Base-by-base conservation (phyloP, 1,140 invertebrate species). In the Bombyx mandarina region DNA sequence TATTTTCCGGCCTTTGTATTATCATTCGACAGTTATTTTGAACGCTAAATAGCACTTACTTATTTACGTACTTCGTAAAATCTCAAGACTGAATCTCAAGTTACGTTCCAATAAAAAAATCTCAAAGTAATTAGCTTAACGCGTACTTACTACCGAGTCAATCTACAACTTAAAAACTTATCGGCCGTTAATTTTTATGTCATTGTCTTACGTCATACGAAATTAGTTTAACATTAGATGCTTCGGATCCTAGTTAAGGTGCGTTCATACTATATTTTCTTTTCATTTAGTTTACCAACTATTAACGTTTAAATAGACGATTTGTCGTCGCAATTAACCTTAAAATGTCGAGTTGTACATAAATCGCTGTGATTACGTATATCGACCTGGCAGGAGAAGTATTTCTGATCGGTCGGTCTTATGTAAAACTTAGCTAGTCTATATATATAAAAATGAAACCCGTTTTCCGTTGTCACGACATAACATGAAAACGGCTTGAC, bases 191-290 rank as follows among this genome's bases (percentile, higher is more conserved):
- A 42, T 52, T 56, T 58, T 50, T 45, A 45, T 49, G 57, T 63
- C 56, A 63, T 63, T 54, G 44, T 10, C 61, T 43, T 8, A 8
- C 12, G 8, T 47, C n/a, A 51, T 51, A 26, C 12, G 48, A 78
- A 78, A 81, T 83, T 81, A 81, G 73, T 73, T 57, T 64, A 63
- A 78, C 80, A 79, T 81, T 80, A 81, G 78, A 78, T 77, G 10
- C 54, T 56, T 45, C 54, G 22, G 9, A 56, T 56, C 10, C 46
- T 49, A 56, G 49, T 56, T 56, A 56, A 56, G 45, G 46, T 55
- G 54, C 44, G 52, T 56, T 48, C 45, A 56, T 58, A 77, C 67
- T 59, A 77, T 80, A 71, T 73, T 73, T 75, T 65, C 67, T 67
- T 73, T 57, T 59, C 62, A 77, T 74, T 79, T 80, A 65, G 68